Percentiles rank a stretch among this genome's conserved stretches.
phyloP scores from a whole-genome alignment of 2,797 vertebrate species.

The Karalla daura region DNA sequence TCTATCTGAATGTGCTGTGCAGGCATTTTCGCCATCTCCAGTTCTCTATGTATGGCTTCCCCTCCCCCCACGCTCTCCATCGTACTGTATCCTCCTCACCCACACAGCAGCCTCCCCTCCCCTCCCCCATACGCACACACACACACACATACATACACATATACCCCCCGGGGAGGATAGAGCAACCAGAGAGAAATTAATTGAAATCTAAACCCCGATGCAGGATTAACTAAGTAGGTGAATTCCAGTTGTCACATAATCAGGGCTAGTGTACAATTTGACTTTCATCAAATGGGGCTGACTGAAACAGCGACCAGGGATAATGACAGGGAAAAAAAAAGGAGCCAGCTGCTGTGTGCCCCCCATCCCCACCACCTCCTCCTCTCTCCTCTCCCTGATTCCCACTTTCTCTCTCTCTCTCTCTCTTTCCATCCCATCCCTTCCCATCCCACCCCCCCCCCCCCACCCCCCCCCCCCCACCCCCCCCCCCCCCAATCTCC shows the following conservation, averaged over 20 bases:
- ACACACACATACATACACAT: too few relatives aligned
- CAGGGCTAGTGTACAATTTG: slow-evolving; percentile 80
- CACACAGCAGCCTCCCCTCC: slow-evolving; percentile 68
- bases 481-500: slow-evolving; percentile 62
- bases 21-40: slow-evolving; percentile 74
- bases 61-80: slow-evolving; percentile 69
- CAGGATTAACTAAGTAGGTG: slow-evolving; percentile 84
- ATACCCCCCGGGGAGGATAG: slow-evolving; percentile 68
- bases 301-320: slow-evolving; percentile 75
- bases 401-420: slow-evolving; percentile 65
- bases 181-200: slow-evolving; percentile 80
- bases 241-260: slow-evolving; percentile 84
- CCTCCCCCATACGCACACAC: slow-evolving; percentile 53
- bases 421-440: slow-evolving; percentile 58
- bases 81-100: slow-evolving; percentile 72
- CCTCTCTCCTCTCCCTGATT: slow-evolving; percentile 21
- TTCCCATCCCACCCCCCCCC: slow-evolving; percentile 3
- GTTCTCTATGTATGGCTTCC: slow-evolving; percentile 64
- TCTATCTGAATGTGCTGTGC: slow-evolving; percentile 76
- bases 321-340: slow-evolving; percentile 81
- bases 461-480: slow-evolving; percentile 20
- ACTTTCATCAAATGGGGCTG: slow-evolving; percentile 82
- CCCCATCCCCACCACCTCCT: slow-evolving; percentile 10
- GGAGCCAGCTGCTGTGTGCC: slow-evolving; percentile 79
- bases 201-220: slow-evolving; percentile 81